These are phyloP conservation scores for Heliconius nattereri DNA, from an alignment of 1,140 invertebrate genomes.

Conservation along the genomic window DNA sequence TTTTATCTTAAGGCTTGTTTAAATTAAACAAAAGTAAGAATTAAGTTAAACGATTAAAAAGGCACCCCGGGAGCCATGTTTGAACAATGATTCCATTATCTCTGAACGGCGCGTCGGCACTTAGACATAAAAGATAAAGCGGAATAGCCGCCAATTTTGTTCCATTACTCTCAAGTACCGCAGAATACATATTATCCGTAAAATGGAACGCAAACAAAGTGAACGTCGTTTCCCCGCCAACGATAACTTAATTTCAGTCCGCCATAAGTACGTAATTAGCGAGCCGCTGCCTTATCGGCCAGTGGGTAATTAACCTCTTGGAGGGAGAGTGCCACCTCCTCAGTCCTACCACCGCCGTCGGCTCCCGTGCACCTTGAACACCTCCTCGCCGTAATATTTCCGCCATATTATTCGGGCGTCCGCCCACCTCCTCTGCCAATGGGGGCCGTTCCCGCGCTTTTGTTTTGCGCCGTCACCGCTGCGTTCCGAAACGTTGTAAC, in stretches of 20 bases:
- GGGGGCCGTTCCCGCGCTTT: slow-evolving; percentile 77
- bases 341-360: slow-evolving; percentile 41
- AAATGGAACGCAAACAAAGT: slow-evolving; percentile 79
- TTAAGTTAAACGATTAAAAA: slow-evolving; percentile 77
- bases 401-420: slow-evolving; percentile 77
- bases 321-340: slow-evolving; percentile 42
- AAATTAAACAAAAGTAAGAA: slow-evolving; percentile 66
- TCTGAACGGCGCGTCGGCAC: slow-evolving; percentile 53
- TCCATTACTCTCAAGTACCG: slow-evolving; percentile 71
- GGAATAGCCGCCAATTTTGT: slow-evolving; percentile 75
- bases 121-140: slow-evolving; percentile 74
- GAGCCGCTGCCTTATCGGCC: slow-evolving; percentile 79
- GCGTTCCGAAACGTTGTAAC: slow-evolving; percentile 77
- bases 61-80: slow-evolving; percentile 58
- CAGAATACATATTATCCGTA: slow-evolving; percentile 75
- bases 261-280: slow-evolving; percentile 81
- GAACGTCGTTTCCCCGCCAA: slow-evolving; percentile 74
- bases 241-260: slow-evolving; percentile 81
- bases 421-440: slow-evolving; percentile 79
- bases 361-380: slow-evolving; percentile 70
- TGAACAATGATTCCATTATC: slow-evolving; percentile 76
- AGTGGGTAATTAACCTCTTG: slow-evolving; percentile 79
- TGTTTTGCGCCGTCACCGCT: slow-evolving; percentile 69
- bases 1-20: slow-evolving; percentile 40
- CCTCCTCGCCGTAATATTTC: slow-evolving; percentile 78